These are phyloP conservation scores for Danio choprae DNA, from an alignment of 2,797 vertebrate genomes.

Conservation along the genomic window DNA sequence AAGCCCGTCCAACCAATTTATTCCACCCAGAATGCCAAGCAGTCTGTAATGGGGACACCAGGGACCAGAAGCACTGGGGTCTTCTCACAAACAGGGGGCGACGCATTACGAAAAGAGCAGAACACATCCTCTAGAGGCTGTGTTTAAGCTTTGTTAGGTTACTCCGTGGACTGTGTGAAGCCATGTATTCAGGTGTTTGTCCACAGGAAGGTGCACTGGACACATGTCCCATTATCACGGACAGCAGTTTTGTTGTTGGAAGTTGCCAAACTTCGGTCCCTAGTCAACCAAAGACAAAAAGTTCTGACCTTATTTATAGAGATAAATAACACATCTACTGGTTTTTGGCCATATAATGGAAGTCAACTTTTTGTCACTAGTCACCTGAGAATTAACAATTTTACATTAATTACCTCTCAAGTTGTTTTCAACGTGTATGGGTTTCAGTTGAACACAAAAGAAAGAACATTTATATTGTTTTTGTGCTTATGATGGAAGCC, in stretches of 20 bases:
- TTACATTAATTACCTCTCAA: no score
- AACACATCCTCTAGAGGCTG: conserved; percentile 32
- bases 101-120: conserved; percentile 40
- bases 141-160: conserved; percentile 40
- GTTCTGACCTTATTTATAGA: not conserved
- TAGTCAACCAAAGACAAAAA: not conserved
- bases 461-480: no score
- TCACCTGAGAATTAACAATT: no score
- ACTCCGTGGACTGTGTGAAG: not conserved
- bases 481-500: no score
- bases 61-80: conserved; percentile 72
- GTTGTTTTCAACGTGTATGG: no score
- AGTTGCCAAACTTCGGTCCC: not conserved
- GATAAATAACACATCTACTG: no score
- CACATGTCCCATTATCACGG: not conserved
- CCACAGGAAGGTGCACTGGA: not conserved
- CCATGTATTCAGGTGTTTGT: not conserved
- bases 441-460: no score
- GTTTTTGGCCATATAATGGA: no score
- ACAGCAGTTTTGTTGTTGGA: not conserved
- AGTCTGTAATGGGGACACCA: conserved; percentile 77
- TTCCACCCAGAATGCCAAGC: conserved; percentile 73
- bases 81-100: conserved; percentile 63
- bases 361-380: no score
- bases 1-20: conserved; percentile 79